A percentile compares a stretch with the other conserved stretches of the same genome.
Evolutionary conservation across 2,797 vertebrate genomes (phyloP).

Genomic region (Spinus olivaceus): DNA sequence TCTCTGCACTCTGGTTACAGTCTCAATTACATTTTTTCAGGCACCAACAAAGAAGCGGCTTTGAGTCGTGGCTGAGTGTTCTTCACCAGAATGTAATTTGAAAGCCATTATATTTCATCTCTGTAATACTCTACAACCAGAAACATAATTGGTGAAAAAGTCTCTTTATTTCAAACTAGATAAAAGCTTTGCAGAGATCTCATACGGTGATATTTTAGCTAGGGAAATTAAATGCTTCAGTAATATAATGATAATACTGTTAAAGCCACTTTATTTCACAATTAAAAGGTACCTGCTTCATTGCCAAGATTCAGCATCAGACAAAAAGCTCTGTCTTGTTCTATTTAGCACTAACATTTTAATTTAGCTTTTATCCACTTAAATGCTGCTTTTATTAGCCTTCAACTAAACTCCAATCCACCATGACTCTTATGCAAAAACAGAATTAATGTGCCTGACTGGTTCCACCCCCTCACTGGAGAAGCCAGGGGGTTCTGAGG

Average conservation of each 20-base stretch:
- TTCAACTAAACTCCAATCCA: not conserved
- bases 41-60: not conserved
- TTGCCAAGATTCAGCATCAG: not conserved
- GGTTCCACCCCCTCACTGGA: not conserved
- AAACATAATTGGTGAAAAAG: slow-evolving; percentile 21
- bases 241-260: not conserved
- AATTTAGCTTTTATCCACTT: slow-evolving; percentile 41
- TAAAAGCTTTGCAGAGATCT: slow-evolving; percentile 25
- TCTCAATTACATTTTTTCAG: slow-evolving; percentile 3
- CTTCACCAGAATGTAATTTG: slow-evolving; percentile 1
- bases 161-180: slow-evolving; percentile 26
- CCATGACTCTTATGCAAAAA: slow-evolving; percentile 25
- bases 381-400: slow-evolving; percentile 46
- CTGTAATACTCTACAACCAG: not conserved
- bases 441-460: not conserved
- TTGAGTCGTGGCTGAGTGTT: not conserved
- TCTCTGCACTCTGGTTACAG: not conserved
- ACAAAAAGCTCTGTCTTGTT: slow-evolving; percentile 18
- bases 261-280: slow-evolving; percentile 34
- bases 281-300: slow-evolving; percentile 32
- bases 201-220: not conserved
- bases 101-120: slow-evolving; percentile 16
- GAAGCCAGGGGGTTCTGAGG: not conserved
- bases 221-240: slow-evolving; percentile 8
- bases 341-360: slow-evolving; percentile 25